These are phyloP conservation scores for Hemibagrus guttatus DNA, from an alignment of 2,797 vertebrate species.

Conservation along the genomic window DNA sequence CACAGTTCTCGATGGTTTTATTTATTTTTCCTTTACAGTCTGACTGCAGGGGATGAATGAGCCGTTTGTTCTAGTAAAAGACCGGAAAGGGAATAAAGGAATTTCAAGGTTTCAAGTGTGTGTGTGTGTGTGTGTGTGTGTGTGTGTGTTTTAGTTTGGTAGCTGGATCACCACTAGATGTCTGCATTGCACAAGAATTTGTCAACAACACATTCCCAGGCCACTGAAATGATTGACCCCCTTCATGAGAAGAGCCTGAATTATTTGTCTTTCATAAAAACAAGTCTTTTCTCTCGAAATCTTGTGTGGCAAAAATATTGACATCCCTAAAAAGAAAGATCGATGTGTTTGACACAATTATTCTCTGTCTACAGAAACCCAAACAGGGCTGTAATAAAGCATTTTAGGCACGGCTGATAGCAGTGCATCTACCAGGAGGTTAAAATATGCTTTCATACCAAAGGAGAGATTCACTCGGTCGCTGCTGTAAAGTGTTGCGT, in stretches of 20 bases:
- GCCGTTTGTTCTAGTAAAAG: conserved; percentile 69
- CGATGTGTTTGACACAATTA: neutral
- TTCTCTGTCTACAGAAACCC: neutral
- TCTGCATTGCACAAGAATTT: conserved; percentile 57
- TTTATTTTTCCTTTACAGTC: conserved; percentile 56
- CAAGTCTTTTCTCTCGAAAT: neutral
- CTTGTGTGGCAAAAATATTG: neutral
- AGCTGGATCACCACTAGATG: conserved; percentile 54
- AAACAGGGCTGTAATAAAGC: neutral
- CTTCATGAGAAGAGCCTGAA: neutral
- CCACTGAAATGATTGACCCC: neutral
- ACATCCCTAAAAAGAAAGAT: neutral
- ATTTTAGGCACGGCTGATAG: neutral
- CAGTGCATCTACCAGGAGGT: neutral
- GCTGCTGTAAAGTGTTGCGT: neutral
- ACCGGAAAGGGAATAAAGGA: conserved; percentile 59
- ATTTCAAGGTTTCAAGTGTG: neutral
- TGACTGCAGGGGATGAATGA: conserved; percentile 59
- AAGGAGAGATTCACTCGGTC: neutral
- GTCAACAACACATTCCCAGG: neutral
- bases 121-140: neutral
- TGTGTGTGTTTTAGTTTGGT: neutral
- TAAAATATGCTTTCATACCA: no score
- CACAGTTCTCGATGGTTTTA: no score
- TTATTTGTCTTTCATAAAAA: neutral